phyloP scores from a whole-genome alignment of 2,113 vertebrate species.

The Nothobranchius kuhntae region DNA sequence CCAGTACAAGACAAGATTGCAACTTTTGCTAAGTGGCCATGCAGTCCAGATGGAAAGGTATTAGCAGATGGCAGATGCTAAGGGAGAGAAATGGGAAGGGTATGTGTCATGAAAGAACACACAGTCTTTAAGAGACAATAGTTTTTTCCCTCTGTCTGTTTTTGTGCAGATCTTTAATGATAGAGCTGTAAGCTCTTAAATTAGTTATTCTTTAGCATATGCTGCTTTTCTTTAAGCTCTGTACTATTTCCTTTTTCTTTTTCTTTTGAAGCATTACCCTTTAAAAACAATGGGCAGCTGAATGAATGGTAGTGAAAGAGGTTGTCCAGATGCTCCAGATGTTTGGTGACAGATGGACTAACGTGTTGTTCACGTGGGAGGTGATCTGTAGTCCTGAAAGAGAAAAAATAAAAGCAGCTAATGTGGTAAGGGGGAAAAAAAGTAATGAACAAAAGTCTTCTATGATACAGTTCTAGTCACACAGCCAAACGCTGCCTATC shows the following conservation, averaged over 20 bases:
- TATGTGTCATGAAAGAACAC: constrained; percentile 41
- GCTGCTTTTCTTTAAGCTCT: neutral
- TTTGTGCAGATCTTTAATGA: constrained; percentile 3
- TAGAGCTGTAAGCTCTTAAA: neutral
- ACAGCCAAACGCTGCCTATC: neutral
- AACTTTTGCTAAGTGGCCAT: constrained; percentile 51
- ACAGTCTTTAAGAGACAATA: constrained; percentile 10
- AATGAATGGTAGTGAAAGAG: constrained; percentile 13
- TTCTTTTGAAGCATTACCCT: constrained; percentile 16
- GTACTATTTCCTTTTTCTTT: neutral
- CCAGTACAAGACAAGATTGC: constrained; percentile 19
- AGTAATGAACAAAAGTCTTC: neutral
- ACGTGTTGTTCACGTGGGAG: constrained; percentile 30
- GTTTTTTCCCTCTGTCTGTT: neutral
- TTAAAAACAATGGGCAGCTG: constrained; percentile 7
- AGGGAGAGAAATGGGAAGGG: constrained; percentile 48
- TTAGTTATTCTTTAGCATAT: neutral
- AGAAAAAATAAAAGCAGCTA: constrained; percentile 14
- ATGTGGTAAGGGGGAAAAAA: neutral
- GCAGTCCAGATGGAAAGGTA: constrained; percentile 68
- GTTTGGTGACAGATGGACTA: constrained; percentile 41
- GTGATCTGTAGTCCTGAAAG: constrained; percentile 10
- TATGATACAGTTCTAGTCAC: neutral
- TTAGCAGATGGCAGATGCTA: constrained; percentile 67
- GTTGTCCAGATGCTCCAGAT: constrained; percentile 44